These are phyloP conservation scores for Xiphias gladius DNA, from an alignment of 2,113 vertebrate species.

Conservation along the genomic window DNA sequence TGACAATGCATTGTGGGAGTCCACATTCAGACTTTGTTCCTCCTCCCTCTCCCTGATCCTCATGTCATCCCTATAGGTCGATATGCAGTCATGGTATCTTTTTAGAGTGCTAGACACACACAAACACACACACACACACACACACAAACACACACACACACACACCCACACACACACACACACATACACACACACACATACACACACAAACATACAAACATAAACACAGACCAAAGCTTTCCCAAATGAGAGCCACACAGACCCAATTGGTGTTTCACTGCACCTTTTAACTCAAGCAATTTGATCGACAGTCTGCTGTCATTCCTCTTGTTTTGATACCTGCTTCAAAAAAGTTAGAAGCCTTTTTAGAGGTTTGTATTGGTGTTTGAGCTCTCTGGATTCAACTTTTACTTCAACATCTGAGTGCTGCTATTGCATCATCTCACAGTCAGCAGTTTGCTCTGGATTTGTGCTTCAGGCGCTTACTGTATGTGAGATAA, in stretches of 20 bases:
- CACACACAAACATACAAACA: too few species aligned
- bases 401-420: background rate
- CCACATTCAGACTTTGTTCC: constrained; percentile 22
- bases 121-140: constrained; percentile 31
- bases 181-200: constrained; percentile 30
- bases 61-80: constrained; percentile 12
- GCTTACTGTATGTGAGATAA: background rate
- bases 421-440: constrained; percentile 28
- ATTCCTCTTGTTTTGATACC: constrained; percentile 31
- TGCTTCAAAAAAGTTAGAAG: constrained; percentile 8
- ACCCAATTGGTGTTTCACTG: constrained; percentile 50
- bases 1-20: constrained; percentile 56
- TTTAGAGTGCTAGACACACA: constrained; percentile 19
- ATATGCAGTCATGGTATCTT: background rate
- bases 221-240: background rate
- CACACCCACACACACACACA: constrained; percentile 32
- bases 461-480: constrained; percentile 7
- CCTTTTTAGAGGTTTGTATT: constrained; percentile 13
- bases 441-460: constrained; percentile 11
- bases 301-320: constrained; percentile 28
- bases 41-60: constrained; percentile 8
- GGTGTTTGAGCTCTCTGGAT: constrained; percentile 5
- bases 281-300: constrained; percentile 33
- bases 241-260: constrained; percentile 23
- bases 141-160: constrained; percentile 32